Percentiles rank a stretch among this genome's conserved stretches.
These are phyloP conservation scores for Cryptotermes secundus DNA, from an alignment of 1,140 invertebrate species.

Conservation along the genomic window DNA sequence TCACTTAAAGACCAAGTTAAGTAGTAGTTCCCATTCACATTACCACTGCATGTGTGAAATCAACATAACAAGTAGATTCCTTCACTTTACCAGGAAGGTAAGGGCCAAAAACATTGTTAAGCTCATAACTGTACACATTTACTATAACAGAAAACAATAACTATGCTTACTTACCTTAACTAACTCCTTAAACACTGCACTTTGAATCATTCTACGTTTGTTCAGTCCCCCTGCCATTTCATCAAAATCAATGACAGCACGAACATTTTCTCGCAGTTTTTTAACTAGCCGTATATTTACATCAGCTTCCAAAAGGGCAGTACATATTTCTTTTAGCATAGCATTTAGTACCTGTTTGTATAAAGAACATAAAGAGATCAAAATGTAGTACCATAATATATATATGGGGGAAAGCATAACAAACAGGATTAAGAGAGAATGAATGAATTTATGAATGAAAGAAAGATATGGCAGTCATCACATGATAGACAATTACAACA, in stretches of 20 bases:
- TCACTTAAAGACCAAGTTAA: too few relatives aligned
- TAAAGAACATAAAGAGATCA: neutral
- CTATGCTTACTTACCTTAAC: conserved; percentile 72
- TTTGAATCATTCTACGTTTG: conserved; percentile 98
- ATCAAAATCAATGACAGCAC: conserved; percentile 97
- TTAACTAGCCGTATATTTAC: conserved; percentile 98
- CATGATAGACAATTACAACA: too few relatives aligned
- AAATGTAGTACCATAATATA: too few relatives aligned
- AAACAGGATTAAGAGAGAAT: too few relatives aligned
- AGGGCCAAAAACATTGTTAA: too few relatives aligned
- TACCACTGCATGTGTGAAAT: too few relatives aligned
- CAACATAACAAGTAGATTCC: too few relatives aligned
- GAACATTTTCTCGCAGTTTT: conserved; percentile 96
- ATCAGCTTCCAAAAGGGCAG: conserved; percentile 96
- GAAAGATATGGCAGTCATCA: too few relatives aligned
- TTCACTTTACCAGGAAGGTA: too few relatives aligned
- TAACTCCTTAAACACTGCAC: conserved; percentile 97
- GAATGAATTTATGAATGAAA: too few relatives aligned
- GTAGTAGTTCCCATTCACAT: too few relatives aligned
- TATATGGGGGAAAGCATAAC: too few relatives aligned
- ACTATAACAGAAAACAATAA: conserved; percentile 16
- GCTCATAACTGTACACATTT: neutral
- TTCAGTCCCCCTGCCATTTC: conserved; percentile 99
- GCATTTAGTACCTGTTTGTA: conserved; percentile 86
- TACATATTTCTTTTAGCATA: conserved; percentile 99